Evolutionary conservation across 1,140 invertebrate species (phyloP), one percentile per base, ranked within the genome.

Genomic region (Temnothorax longispinosus): DNA sequence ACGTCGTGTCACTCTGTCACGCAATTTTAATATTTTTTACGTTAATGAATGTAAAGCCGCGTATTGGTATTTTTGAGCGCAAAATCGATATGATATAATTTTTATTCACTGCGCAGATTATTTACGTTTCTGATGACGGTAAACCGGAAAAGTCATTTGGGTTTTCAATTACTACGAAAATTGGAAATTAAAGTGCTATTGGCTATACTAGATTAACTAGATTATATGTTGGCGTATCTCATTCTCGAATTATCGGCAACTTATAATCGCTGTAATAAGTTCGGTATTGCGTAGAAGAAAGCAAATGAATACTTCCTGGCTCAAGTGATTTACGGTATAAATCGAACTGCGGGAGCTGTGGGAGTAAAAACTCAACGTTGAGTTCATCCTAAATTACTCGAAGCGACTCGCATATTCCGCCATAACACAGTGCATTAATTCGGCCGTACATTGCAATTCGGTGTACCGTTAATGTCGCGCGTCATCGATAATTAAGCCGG

Each of bases 401-500:
- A 27, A 5, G 41, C 35, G 6, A n/a, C n/a, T 13, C 35, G 47
- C 21, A 18, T 38, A 62, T 35, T 52, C 7, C 44, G 10, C 15
- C n/a, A 27, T 27, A 54, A 81, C n/a, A 13, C 54, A 4, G 2
- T 13, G 47, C 64, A 18, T 81, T 56, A 81, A 56, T 81, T 56
- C 21, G 77, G 8, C 13, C 77, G 15, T n/a, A 52, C 60, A 18
- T 44, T 72, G 50, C 69, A 44, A 54, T 35, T 11, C 13, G 85
- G 71, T 65, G 54, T 38, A 41, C 64, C 75, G 47, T 65, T 85
- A 75, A 88, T 71, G 77, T 64, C 38, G 67, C 41, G 44, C 50
- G 58, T 56, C 50, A 54, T 58, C 85, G 52, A 64, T 80, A 89
- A 89, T 90, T 89, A 82, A 87, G 89, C 58, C 54, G 21, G 64